These are phyloP conservation scores for Teleiodes luculella DNA, from an alignment of 2,888 invertebrate genomes.

Conservation along the genomic window DNA sequence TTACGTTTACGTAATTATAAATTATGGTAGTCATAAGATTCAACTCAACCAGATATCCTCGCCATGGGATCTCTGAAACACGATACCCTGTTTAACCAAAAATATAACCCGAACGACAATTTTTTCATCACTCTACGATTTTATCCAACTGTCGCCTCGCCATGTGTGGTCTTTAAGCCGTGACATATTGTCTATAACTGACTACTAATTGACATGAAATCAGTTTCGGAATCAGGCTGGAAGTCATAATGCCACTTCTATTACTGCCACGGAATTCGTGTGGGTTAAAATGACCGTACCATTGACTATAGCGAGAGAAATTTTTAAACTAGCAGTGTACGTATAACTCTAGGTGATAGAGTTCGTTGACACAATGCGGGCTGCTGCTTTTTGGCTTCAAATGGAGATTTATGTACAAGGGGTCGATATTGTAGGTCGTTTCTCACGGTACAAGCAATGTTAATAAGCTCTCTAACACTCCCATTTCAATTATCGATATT, in stretches of 20 bases:
- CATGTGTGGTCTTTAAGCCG: constrained; percentile 17
- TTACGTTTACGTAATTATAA: too few species aligned
- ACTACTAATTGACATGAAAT: constrained; percentile 54
- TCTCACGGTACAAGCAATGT: not conserved
- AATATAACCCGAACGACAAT: not conserved
- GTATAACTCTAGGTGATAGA: not conserved
- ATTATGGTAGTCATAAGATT: not conserved
- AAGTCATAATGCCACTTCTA: constrained; percentile 35
- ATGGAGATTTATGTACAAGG: not conserved
- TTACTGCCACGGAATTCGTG: constrained; percentile 40
- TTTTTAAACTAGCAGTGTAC: not conserved
- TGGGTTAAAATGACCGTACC: constrained; percentile 28
- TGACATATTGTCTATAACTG: constrained; percentile 24
- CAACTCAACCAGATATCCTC: not conserved
- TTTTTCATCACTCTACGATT: not conserved
- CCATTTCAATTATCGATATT: not conserved
- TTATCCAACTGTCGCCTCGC: not conserved
- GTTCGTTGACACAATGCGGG: constrained; percentile 8
- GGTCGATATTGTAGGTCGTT: not conserved
- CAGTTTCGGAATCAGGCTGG: constrained; percentile 26
- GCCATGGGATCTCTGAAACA: not conserved
- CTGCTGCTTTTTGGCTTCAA: not conserved
- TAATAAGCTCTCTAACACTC: not conserved
- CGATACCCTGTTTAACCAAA: not conserved
- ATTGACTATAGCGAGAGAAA: not conserved